Base-by-base conservation (phyloP, 2,113 vertebrate genomes). In the Addax nasomaculatus region DNA sequence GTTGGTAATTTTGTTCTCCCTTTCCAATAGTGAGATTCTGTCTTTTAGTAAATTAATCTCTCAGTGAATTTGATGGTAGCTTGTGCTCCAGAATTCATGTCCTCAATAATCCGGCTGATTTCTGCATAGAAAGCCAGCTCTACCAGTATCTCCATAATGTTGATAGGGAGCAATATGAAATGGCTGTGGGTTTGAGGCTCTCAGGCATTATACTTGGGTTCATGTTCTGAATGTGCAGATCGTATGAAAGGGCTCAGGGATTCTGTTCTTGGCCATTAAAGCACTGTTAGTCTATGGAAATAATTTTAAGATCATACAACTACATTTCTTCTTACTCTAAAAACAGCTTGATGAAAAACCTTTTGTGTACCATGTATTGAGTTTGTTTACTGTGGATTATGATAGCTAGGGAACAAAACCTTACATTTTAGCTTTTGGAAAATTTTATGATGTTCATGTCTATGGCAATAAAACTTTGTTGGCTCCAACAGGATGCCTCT, bases 381-480 rank as follows among this genome's bases (percentile, higher is more conserved):
- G 43, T 97, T 85, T 96, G 36, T 98, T 98, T 98, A 73, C 62
- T 97, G 57, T 64, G 21, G 96, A 39, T 89, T 98, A 86, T 73
- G 96, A 94, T 79, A 97, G 47, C 45, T 78, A 94, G 97, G 2
- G 8, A 97, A 97, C 10, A 97, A 95, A 95, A 70, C 33, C 47
- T 97, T 97, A 33, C 27, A 0, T 92, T 85, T 97, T 94, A 88
- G 57, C 93, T 95, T 36, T 90, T 92, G 27, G 53, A 93, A 85
- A 97, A 79, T 39, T 96, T 81, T 96, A 60, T 92, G 70, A 27
- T 94, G 64, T 97, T 97, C 84, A 10, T 95, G 39, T 88, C 90
- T 95, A 57, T 85, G 88, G 73, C 90, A 97, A 62, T 98, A 91
- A 98, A 98, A 95, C 19, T 80, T 80, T 2, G 1, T 88, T 85